Conservation (phyloP, 37 sponge, comb jelly and placozoan species). For the Beroe forskalii region DNA sequence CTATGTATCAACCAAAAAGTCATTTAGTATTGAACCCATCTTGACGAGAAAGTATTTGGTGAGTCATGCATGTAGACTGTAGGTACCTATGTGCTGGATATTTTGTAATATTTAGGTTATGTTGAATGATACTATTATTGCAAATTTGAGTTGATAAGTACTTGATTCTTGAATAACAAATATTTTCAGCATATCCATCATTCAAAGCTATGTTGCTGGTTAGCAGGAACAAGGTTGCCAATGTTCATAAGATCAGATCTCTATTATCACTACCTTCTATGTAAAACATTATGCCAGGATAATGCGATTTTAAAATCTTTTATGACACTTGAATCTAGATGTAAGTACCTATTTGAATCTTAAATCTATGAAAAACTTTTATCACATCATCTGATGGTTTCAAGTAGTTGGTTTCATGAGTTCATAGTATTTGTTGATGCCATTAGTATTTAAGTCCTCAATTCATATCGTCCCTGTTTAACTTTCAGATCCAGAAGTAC, state of each 20-base stretch:
- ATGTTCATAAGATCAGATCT: conserved; percentile 29
- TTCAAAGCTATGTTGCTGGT: conserved; percentile 5
- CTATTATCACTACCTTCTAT: conserved; percentile 19
- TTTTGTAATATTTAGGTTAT: too few species aligned
- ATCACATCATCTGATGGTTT: too few species aligned
- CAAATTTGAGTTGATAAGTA: too few species aligned
- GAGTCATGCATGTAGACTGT: too few species aligned
- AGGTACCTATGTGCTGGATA: too few species aligned
- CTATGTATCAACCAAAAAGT: neutral
- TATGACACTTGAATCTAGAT: neutral
- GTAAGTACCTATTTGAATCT: conserved; percentile 24
- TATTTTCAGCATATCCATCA: conserved; percentile 48
- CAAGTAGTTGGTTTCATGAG: too few species aligned
- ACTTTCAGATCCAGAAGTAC: conserved; percentile 23
- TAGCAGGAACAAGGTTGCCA: neutral
- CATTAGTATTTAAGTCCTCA: neutral
- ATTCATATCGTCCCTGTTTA: too few species aligned
- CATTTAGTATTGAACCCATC: conserved; percentile 15
- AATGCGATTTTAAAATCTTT: conserved; percentile 17
- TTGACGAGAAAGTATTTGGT: conserved; percentile 23
- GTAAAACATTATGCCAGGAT: neutral
- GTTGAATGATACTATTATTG: too few species aligned
- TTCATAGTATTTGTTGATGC: too few species aligned
- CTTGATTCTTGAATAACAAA: neutral
- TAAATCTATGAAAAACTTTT: too few species aligned